These are phyloP conservation scores for Phallusia fumigata DNA, from an alignment of 23 tunicate genomes.

Conservation along the genomic window DNA sequence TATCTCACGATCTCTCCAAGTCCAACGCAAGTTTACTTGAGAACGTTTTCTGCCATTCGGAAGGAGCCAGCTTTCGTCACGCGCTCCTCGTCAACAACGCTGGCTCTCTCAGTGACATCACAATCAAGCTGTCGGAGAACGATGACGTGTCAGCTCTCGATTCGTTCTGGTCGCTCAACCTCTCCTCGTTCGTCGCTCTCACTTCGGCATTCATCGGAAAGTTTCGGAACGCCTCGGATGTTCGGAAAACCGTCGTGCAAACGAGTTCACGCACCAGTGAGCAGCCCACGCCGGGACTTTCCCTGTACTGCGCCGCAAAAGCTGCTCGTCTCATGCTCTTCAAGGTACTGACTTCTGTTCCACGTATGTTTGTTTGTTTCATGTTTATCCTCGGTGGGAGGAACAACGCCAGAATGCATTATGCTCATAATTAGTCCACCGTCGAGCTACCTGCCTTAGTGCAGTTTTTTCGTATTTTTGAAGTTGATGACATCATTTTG, in stretches of 20 bases:
- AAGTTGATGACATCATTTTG: no score
- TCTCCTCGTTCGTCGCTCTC: conserved; percentile 15
- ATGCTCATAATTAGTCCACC: no score
- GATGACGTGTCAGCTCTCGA: conserved; percentile 17
- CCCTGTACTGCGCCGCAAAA: conserved; percentile 39
- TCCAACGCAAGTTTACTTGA: neutral
- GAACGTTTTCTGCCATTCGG: neutral
- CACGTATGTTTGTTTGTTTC: no score
- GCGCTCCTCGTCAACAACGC: conserved; percentile 40
- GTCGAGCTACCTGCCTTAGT: no score
- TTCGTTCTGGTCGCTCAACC: conserved; percentile 28
- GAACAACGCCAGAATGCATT: no score
- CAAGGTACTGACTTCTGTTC: no score
- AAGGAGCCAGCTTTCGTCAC: neutral
- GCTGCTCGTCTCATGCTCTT: conserved; percentile 50
- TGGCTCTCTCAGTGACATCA: conserved; percentile 30
- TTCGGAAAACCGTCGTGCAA: conserved; percentile 28
- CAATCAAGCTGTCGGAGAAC: conserved; percentile 34
- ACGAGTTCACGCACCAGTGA: conserved; percentile 30
- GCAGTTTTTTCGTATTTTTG: no score
- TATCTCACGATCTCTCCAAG: neutral
- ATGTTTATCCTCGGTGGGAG: no score
- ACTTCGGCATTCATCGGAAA: conserved; percentile 29
- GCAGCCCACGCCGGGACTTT: conserved; percentile 29
- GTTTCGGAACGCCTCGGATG: conserved; percentile 1